A percentile compares a stretch with the other conserved stretches of the same genome.
Conservation (phyloP, 2,113 vertebrate species). For the Otis tarda region DNA sequence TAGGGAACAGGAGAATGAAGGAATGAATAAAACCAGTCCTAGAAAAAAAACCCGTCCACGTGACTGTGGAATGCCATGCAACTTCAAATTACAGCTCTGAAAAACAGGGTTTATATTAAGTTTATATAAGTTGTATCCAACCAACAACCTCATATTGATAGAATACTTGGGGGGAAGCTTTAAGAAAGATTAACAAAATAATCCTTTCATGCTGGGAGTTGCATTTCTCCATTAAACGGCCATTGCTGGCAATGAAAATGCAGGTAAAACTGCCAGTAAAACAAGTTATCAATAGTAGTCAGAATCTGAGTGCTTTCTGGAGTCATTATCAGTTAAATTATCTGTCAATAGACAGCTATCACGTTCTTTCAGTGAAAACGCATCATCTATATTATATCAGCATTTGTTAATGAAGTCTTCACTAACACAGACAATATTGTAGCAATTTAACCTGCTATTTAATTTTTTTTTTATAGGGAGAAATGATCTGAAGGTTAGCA, state of each 20-base stretch:
- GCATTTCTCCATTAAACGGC: slow-evolving; percentile 42
- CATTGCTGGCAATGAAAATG: background rate
- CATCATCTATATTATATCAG: background rate
- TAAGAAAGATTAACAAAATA: slow-evolving; percentile 65
- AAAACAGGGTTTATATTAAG: slow-evolving; percentile 21
- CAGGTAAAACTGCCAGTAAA: background rate
- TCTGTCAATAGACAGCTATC: background rate
- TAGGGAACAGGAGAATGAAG: background rate
- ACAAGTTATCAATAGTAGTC: background rate
- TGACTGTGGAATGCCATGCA: background rate
- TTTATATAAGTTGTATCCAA: slow-evolving; percentile 41
- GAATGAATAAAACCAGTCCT: background rate
- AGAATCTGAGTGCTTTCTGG: background rate
- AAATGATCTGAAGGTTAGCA: background rate
- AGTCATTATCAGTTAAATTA: slow-evolving; percentile 25
- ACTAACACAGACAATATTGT: background rate
- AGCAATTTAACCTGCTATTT: background rate
- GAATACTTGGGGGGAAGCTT: slow-evolving; percentile 28
- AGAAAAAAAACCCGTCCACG: background rate
- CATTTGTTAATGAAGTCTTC: slow-evolving; percentile 22
- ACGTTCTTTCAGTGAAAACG: background rate
- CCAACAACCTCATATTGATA: slow-evolving; percentile 24
- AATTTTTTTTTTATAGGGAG: background rate
- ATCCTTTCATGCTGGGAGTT: slow-evolving; percentile 56
- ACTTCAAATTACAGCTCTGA: slow-evolving; percentile 19